Conservation (phyloP, 2,797 vertebrate species). For the Enteromius thamalakanensis region DNA sequence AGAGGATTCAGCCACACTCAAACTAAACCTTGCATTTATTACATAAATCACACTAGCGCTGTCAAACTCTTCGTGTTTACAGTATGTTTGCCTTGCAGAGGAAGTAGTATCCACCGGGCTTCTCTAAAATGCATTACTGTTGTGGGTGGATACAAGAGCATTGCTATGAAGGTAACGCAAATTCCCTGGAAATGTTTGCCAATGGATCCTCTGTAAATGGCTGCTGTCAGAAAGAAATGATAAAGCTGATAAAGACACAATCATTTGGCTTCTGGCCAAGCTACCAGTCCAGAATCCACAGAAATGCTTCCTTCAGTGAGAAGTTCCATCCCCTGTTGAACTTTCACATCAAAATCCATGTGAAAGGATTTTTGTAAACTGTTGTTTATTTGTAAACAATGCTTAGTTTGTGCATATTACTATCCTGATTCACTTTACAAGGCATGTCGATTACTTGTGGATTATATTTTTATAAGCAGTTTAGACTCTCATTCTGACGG, state of each 20-base stretch:
- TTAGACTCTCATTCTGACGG: not conserved
- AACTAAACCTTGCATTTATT: slow-evolving; percentile 31
- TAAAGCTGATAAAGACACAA: not conserved
- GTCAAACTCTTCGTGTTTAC: not conserved
- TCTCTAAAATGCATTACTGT: not conserved
- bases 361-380: not conserved
- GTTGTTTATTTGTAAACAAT: not conserved
- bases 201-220: not conserved
- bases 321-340: not conserved
- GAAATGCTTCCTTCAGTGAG: not conserved
- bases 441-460: not conserved
- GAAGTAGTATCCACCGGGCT: not conserved
- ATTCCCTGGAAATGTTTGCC: too few species aligned
- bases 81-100: slow-evolving; percentile 6
- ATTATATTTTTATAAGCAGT: not conserved
- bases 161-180: not conserved
- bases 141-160: not conserved
- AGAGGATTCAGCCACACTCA: slow-evolving; percentile 19
- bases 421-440: not conserved
- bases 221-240: not conserved
- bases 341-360: not conserved
- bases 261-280: not conserved
- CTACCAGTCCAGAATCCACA: not conserved
- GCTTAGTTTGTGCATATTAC: not conserved
- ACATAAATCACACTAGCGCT: slow-evolving; percentile 2